Evolutionary conservation across 2,113 vertebrate species (phyloP), one percentile per base, ranked within the genome.

Genomic region (Anas platyrhynchos): DNA sequence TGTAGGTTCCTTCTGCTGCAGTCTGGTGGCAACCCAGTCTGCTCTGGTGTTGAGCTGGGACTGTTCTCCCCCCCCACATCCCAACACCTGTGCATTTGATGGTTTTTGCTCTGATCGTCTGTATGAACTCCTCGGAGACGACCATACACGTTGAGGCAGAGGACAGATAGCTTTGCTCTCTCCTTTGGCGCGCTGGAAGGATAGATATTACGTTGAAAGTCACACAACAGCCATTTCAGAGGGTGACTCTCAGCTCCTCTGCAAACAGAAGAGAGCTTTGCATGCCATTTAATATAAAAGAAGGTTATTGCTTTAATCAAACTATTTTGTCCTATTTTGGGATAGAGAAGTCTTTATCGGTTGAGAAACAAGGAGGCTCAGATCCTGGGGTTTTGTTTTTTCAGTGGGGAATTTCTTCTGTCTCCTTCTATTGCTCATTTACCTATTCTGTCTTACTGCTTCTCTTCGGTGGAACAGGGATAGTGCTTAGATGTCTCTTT

Each of bases 171-270:
- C 86, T 95, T 29, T 67, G 71, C 86, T 93, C 69, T 86, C 38
- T 82, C 54, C 58, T 88, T 86, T 46, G 59, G 29, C 75, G 48
- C 74, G 32, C 74, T 27, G 86, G 29, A 88, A 91, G 62, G 74
- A 63, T 86, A 14, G 74, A 63, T 90, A 14, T 76, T 88, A 25
- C 68, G 92, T 89, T 94, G 86, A 93, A 96, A 96, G 93, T 93
- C 86, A 93, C 41, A 29, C 55, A 77, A 31, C 65, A 90, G 54
- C 43, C 58, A n/a, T 66, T 78, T 56, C 46, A 41, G 44, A 89
- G 84, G 36, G 84, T 59, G 56, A 76, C 82, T 93, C 61, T 88
- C 38, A 48, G 78, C 88, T 94, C 52, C 44, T 96, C 46, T 67
- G 89, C 67, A 88, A 95, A 89, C 65, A 90, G 65, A 89, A 67